Percentiles rank a stretch among this genome's conserved stretches.
Evolutionary conservation across 2,113 vertebrate species (phyloP).

Genomic region (Brienomyrus longianalis): DNA sequence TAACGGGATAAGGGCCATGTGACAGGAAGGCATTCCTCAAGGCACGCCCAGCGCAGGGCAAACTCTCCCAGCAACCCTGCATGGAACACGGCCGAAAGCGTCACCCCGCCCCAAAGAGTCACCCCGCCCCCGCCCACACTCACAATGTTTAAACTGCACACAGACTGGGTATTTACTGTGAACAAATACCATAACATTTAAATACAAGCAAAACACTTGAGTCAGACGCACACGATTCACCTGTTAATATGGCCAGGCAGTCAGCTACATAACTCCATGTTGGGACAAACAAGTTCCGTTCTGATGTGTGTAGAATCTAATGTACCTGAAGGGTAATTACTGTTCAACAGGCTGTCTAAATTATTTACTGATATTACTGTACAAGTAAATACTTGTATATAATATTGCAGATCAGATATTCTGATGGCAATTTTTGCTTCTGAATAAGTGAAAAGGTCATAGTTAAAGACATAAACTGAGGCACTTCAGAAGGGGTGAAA

Average conservation of each 20-base stretch:
- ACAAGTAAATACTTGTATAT: no score
- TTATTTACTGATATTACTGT: not conserved
- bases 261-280: not conserved
- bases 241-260: not conserved
- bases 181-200: not conserved
- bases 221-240: not conserved
- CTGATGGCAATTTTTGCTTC: not conserved
- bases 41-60: constrained; percentile 82
- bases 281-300: no score
- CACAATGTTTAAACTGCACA: constrained; percentile 1
- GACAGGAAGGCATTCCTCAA: constrained; percentile 84
- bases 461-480: not conserved
- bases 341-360: not conserved
- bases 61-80: constrained; percentile 89
- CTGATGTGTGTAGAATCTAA: not conserved
- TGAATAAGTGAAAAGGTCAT: not conserved
- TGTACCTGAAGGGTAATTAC: not conserved
- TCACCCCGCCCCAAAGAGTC: not conserved
- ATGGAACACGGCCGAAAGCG: constrained; percentile 37
- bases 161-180: not conserved
- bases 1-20: constrained; percentile 86
- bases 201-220: not conserved
- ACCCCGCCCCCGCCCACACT: not conserved
- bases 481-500: not conserved
- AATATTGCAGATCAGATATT: not conserved